Evolutionary conservation across 2,113 vertebrate species (phyloP), one percentile per base, ranked within the genome.

Genomic region (Dicrurus megarhynchus): DNA sequence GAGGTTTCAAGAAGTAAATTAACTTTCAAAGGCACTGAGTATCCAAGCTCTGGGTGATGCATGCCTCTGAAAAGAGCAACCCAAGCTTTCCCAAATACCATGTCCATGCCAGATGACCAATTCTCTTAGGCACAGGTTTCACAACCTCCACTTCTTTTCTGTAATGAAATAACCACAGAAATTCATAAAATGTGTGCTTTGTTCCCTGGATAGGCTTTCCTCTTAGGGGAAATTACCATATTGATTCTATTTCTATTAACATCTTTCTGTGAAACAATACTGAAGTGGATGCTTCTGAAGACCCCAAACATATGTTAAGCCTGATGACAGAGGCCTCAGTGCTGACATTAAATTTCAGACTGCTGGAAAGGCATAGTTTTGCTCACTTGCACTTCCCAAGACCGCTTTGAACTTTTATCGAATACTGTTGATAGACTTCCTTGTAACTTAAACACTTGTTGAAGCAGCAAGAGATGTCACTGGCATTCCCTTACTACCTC

Each of bases 241-340:
- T 94, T 84, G 91, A 94, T 95, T 93, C 83, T 83, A 87, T 96
- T 95, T 90, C 83, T 90, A 73, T 83, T 21, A 87, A 91, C 52
- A 53, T 70, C 84, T 94, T 95, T 71, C 95, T 97, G 83, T 24
- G 52, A 94, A 97, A 95, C 5, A 24, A 84, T 69, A 67, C 53
- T 89, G 81, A 74, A 82, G 65, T 89, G 78, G 89, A 94, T 84
- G 86, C 23, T 84, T 73, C 63, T 79, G 70, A 83, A 44, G 16
- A 88, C 28, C 27, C 69, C 13, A 33, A 41, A 53, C 4, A 5
- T 57, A 65, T 52, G 27, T 87, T 80, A 69, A 87, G 52, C n/a
- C 39, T 94, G 28, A 41, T 84, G 57, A 44, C 9, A 76, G 90
- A 88, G 39, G 74, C 39, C 33, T 89, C 57, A 73, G 88, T 79